Evolutionary conservation across 2,888 invertebrate genomes (phyloP), one percentile per base, ranked within the genome.

Genomic region (Oeneis ivallda): DNA sequence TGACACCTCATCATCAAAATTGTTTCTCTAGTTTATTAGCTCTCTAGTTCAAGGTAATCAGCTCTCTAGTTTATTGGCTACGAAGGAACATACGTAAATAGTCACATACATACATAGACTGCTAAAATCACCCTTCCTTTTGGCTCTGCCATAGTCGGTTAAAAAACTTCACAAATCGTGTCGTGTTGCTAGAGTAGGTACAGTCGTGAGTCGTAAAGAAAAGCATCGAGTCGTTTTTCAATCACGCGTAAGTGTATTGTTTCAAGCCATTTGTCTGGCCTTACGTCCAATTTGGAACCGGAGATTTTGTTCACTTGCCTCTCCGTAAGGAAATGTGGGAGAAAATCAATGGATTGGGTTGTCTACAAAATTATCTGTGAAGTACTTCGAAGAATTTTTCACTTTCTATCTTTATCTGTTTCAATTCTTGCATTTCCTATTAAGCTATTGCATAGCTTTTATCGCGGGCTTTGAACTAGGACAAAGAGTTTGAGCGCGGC

Each of bases 261-360:
- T 80, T 75, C 78, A 71, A 68, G 73, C 68, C 82, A 84, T 84
- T 82, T 79, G 78, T 84, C 82, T 81, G 72, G 81, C 79, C 77
- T 82, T 76, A 75, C 76, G 72, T 79, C 76, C 80, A 80, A 83
- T 84, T 72, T 67, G 71, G 60, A 64, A 67, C 61, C 57, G 49
- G 65, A 71, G 65, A 70, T 64, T 69, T 65, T 67, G 54, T 65
- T 66, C 67, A 67, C 68, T 65, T 56, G 70, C 62, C 65, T 62
- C 56, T 59, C 64, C 49, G 26, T 67, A 56, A 34, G 62, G 67
- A 63, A 65, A 69, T 60, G 45, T 49, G 66, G 67, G 64, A 43
- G 49, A 39, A 50, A 67, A 62, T 58, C 59, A 41, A 62, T 64
- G 37, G 17, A 39, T 62, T 47, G 49, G 39, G 13, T 50, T 58